Evolutionary conservation across 2,888 invertebrate species (phyloP).

Genomic region (Sesia apiformis): DNA sequence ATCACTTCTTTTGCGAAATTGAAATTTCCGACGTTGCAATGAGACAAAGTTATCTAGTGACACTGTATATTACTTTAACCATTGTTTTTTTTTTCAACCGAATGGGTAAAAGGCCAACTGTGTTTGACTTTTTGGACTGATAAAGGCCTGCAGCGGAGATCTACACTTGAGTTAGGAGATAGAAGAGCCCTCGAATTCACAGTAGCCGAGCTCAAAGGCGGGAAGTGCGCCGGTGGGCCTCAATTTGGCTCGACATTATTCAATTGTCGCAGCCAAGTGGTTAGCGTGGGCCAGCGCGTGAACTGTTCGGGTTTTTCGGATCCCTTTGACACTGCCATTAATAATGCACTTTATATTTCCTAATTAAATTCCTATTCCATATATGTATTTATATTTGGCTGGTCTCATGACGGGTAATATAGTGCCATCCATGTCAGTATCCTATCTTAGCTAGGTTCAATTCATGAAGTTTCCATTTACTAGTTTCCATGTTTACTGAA

Average conservation of each 20-base stretch:
- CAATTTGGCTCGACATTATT: conserved; percentile 64
- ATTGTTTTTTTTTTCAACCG: background rate
- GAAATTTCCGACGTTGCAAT: background rate
- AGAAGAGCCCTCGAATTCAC: conserved; percentile 51
- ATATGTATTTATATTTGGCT: no score
- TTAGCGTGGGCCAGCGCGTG: conserved; percentile 71
- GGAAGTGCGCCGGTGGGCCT: conserved; percentile 59
- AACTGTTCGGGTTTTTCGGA: conserved; percentile 45
- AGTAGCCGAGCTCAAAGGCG: conserved; percentile 26
- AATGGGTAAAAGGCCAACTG: conserved; percentile 3
- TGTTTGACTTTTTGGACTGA: conserved; percentile 20
- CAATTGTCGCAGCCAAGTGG: conserved; percentile 65
- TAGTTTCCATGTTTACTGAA: no score
- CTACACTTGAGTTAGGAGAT: conserved; percentile 12
- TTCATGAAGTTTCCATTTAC: no score
- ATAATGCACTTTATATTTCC: conserved; percentile 1
- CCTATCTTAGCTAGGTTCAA: no score
- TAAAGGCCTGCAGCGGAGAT: conserved; percentile 47
- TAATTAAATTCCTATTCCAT: background rate
- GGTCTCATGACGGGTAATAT: no score
- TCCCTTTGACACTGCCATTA: conserved; percentile 7
- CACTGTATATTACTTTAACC: no score
- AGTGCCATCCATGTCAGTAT: no score
- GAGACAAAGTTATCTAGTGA: background rate
- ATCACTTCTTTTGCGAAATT: background rate